Base-by-base conservation (phyloP, 2,797 vertebrate genomes). In the Dermochelys coriacea region DNA sequence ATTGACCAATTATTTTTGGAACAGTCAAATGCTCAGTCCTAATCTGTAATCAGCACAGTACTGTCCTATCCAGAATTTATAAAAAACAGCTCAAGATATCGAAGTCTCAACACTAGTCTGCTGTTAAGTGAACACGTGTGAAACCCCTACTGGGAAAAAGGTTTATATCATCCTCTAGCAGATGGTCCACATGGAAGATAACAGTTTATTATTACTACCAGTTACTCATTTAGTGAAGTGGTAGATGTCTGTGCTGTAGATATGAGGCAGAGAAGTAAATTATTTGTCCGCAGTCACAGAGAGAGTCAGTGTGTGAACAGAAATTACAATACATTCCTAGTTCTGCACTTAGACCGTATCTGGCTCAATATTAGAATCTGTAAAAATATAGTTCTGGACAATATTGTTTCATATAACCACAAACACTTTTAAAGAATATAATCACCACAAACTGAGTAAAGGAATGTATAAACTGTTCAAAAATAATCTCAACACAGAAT, bases 391-490 rank as follows among this genome's bases (percentile, higher is more conserved):
- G 8, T 9, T 41, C 5, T 78, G 79, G 29, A 25, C 18, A 18
- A 19, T 15, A 71, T 5, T 84, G 12, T 50, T 80, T 82, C 16
- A 59, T 78, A 54, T 1, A 55, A 45, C 8, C 25, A 80, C 11
- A 82, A 3, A 54, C 84, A 41, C 10, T 25, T 1, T 54, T 78
- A 21, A 2, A 85, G 61, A 71, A 16, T 47, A 61, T 61, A 61
- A 37, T 37, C 8, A 68, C 10, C 18, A 68, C n/a, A 37, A 37
- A 68, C 19, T 21, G 18, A 49, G 37, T 68, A 92, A 47, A 49
- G 41, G 74, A 1, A 1, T 11, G 2, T 19, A 49, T 59, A 1
- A 31, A 87, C 14, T 5, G 4, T 50, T 2, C 1, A 54, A 93
- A 87, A 93, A 64, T 3, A 23, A 89, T 2, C 71, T 45, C 45